A percentile compares a stretch with the other conserved stretches of the same genome.
phyloP scores from a whole-genome alignment of 2,888 invertebrate genomes.

The Zygothrica quintamaculata region DNA sequence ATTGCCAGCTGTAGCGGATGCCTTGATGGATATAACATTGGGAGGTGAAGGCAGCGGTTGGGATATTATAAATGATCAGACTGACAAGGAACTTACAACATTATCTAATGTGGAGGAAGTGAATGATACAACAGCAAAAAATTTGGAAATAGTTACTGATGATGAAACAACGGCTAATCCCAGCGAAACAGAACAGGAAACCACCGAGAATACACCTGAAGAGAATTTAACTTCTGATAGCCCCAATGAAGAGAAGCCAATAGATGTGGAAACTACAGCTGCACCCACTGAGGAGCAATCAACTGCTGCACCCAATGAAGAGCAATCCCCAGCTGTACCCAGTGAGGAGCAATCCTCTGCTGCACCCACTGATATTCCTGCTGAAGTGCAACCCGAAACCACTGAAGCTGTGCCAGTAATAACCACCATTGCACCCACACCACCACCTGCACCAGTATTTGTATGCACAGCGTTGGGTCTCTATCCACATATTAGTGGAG shows the following conservation, averaged over 20 bases:
- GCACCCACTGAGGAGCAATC: constrained; percentile 9
- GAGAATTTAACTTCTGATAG: constrained; percentile 10
- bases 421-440: constrained; percentile 47
- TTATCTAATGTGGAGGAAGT: background rate
- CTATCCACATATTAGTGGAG: constrained; percentile 43
- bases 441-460: constrained; percentile 44
- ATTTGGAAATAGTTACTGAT: constrained; percentile 7
- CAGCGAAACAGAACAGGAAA: constrained; percentile 31
- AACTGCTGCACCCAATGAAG: background rate
- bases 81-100: background rate
- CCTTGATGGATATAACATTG: constrained; percentile 46
- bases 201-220: constrained; percentile 12
- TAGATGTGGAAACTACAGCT: no score
- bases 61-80: constrained; percentile 34
- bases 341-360: constrained; percentile 2
- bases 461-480: constrained; percentile 55
- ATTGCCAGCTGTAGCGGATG: constrained; percentile 31
- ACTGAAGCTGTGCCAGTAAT: constrained; percentile 16
- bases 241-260: constrained; percentile 12
- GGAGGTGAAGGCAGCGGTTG: constrained; percentile 59
- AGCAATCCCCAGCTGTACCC: constrained; percentile 9
- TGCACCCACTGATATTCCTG: constrained; percentile 8
- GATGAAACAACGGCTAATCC: constrained; percentile 29
- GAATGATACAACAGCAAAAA: constrained; percentile 3
- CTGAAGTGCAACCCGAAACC: constrained; percentile 2